Percentiles rank a stretch among this genome's conserved stretches.
Evolutionary conservation across 2,113 vertebrate genomes (phyloP).

Genomic region (Cranoglanis bouderius): DNA sequence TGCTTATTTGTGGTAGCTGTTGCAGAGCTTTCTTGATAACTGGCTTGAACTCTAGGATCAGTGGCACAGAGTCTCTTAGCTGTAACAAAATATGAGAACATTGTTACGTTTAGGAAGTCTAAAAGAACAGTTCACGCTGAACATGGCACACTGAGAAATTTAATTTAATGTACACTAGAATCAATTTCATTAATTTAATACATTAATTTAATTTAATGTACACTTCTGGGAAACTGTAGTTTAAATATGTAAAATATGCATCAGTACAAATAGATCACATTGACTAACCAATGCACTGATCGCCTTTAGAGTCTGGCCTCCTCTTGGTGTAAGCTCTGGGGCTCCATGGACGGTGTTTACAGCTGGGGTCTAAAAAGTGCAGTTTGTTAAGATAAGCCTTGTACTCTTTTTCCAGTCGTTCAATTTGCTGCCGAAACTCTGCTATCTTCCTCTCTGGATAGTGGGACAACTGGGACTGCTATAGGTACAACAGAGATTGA

Average conservation of each 20-base stretch:
- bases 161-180: neutral
- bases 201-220: neutral
- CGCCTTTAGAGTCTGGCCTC: constrained; percentile 54
- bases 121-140: neutral
- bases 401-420: constrained; percentile 73
- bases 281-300: constrained; percentile 49
- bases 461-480: constrained; percentile 80
- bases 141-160: neutral
- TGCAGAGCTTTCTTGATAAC: constrained; percentile 20
- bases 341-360: constrained; percentile 77
- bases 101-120: neutral
- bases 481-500: constrained; percentile 5
- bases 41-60: constrained; percentile 2
- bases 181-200: too few relatives aligned
- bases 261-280: neutral
- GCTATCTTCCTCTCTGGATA: constrained; percentile 80
- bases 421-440: constrained; percentile 73
- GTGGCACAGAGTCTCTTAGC: constrained; percentile 53
- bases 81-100: constrained; percentile 37
- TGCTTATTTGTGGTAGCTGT: neutral
- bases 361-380: constrained; percentile 71
- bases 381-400: constrained; percentile 73
- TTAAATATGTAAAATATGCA: neutral
- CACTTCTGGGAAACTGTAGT: neutral
- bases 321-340: constrained; percentile 74